Percentiles rank a stretch among this genome's conserved stretches.
phyloP scores from a whole-genome alignment of 2,113 vertebrate species.

The Ellobius talpinus region DNA sequence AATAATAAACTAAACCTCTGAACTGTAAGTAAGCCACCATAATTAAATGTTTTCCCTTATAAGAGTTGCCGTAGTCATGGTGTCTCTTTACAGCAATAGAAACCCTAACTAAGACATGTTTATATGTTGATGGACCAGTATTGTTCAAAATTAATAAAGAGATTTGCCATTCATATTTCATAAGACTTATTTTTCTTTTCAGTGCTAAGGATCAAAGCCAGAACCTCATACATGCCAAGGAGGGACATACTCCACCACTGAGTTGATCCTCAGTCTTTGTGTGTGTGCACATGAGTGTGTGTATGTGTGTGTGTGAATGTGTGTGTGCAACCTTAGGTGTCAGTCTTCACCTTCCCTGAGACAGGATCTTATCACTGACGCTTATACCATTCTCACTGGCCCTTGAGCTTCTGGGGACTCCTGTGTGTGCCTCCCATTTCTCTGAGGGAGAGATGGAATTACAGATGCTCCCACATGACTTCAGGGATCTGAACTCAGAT shows the following conservation, averaged over 20 bases:
- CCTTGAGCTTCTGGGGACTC: not conserved
- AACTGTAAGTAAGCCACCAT: not conserved
- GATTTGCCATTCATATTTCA: conserved; percentile 37
- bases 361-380: not conserved
- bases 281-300: not conserved
- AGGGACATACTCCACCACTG: not conserved
- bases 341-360: not conserved
- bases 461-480: not conserved
- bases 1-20: not conserved
- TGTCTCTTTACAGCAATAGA: not conserved
- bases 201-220: not conserved
- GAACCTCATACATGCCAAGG: not conserved
- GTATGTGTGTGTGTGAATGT: not conserved
- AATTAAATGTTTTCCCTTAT: not conserved
- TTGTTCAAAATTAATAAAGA: conserved; percentile 42
- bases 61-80: not conserved
- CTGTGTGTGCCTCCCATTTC: not conserved
- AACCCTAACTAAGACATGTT: not conserved
- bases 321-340: not conserved
- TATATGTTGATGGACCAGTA: not conserved
- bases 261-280: not conserved
- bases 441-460: not conserved
- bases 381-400: not conserved
- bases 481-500: not conserved
- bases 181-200: conserved; percentile 26